Evolutionary conservation across 2,113 vertebrate species (phyloP), one percentile per base, ranked within the genome.

Genomic region (Poeciliopsis retropinna): DNA sequence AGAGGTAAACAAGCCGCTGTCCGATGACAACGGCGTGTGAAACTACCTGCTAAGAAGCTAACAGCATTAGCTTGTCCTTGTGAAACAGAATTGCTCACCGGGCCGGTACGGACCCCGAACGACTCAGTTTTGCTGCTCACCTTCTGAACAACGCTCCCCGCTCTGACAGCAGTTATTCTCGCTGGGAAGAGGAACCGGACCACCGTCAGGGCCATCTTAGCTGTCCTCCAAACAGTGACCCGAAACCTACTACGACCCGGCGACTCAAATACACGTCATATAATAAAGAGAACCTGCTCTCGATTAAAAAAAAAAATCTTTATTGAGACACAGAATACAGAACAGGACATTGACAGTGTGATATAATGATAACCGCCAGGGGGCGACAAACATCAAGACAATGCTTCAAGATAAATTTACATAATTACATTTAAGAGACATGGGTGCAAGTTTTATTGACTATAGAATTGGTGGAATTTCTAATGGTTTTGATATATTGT

Each of bases 201-300:
- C 27, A 85, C 80, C 85, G 85, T 82, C 34, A 93, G 83, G 44
- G 92, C 89, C 95, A 95, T 95, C 67, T 3, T 82, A 60, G 29
- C 1, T 69, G 51, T 79, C 76, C 76, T 78, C 60, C 79, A 79
- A 63, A 70, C 27, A 27, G 81, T 89, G 85, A 93, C 88, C 91
- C 76, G 64, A 78, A 32, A 57, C 10, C 51, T 57, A 57, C 51
- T 9, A 25, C 51, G n/a, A n/a, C 51, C 51, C 2, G 51, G 51
- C 51, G 51, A 57, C 51, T 57, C 9, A 57, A 57, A 57, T 10
- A 25, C 2, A 57, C 51, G 51, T 57, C 25, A 57, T 2, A n/a
- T 3, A 37, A 10, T 37, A 37, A 37, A 37, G 34, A 11, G 10
- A 37, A 10, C 34, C 34, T 37, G 10, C 34, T 2, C 34, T 37